A percentile compares a stretch with the other conserved stretches of the same genome.
Evolutionary conservation across 2,797 vertebrate genomes (phyloP).

Genomic region (Denticeps clupeoides): DNA sequence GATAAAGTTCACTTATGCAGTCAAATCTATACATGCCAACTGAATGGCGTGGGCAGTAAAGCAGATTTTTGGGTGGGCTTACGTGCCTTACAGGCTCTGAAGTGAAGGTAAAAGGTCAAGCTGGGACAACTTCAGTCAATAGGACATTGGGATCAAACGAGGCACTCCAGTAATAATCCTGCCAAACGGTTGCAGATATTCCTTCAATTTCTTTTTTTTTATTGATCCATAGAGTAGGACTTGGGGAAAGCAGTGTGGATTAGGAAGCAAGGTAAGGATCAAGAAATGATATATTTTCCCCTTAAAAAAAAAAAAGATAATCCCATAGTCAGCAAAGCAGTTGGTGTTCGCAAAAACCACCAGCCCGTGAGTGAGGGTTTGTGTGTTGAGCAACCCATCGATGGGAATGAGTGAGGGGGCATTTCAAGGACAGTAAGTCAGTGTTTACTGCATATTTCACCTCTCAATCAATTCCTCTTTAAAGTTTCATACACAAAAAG

Average conservation of each 20-base stretch:
- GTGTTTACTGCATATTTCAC: slow-evolving; percentile 39
- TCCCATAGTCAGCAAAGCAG: slow-evolving; percentile 9
- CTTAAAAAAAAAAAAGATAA: too few relatives aligned
- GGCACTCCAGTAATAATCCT: slow-evolving; percentile 17
- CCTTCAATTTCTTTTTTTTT: slow-evolving; percentile 28
- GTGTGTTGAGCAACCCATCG: not conserved
- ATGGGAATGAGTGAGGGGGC: slow-evolving; percentile 4
- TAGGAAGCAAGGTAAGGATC: slow-evolving; percentile 11
- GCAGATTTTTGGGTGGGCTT: too few relatives aligned
- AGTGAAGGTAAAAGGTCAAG: not conserved
- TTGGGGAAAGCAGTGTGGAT: not conserved
- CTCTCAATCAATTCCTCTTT: slow-evolving; percentile 38
- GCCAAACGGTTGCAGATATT: slow-evolving; percentile 19
- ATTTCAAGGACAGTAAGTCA: slow-evolving; percentile 40
- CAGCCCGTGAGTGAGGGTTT: not conserved
- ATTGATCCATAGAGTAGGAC: slow-evolving; percentile 20
- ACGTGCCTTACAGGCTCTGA: too few relatives aligned
- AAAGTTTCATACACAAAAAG: slow-evolving; percentile 25
- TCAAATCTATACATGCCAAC: too few relatives aligned
- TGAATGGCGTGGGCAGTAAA: too few relatives aligned
- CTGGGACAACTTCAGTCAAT: slow-evolving; percentile 12
- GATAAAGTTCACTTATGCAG: too few relatives aligned
- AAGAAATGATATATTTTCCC: slow-evolving; percentile 6
- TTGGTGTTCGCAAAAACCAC: slow-evolving; percentile 8
- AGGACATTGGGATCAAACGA: slow-evolving; percentile 12